Conservation (phyloP, 2,888 invertebrate genomes). For the Heliconius aoede region DNA sequence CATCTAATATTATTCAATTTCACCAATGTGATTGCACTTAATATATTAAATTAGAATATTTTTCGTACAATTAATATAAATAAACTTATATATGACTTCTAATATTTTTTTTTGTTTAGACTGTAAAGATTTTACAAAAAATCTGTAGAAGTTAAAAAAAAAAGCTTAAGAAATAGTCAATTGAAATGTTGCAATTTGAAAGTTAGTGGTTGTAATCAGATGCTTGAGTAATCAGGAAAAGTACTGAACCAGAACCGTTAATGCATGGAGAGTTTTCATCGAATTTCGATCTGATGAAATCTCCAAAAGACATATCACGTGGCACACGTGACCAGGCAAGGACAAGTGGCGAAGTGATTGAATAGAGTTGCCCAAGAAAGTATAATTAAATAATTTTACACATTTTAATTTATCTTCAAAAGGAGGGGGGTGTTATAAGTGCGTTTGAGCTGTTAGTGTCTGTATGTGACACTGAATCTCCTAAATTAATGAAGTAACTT, state of each 20-base stretch:
- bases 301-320: slow-evolving; percentile 37
- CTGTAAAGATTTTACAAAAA: background rate
- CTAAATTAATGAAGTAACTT: no score
- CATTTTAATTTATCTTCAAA: background rate
- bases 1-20: no score
- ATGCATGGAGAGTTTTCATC: slow-evolving; percentile 28
- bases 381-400: background rate
- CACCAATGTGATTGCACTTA: no score
- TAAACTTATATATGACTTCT: background rate
- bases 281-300: slow-evolving; percentile 39
- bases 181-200: slow-evolving; percentile 6
- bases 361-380: slow-evolving; percentile 15
- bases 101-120: background rate
- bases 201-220: slow-evolving; percentile 24
- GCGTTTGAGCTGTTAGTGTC: no score
- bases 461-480: no score
- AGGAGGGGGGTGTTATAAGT: no score
- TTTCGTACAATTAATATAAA: background rate
- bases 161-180: background rate
- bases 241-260: slow-evolving; percentile 36
- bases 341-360: slow-evolving; percentile 30
- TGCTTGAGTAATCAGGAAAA: slow-evolving; percentile 23
- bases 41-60: background rate
- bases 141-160: background rate
- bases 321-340: slow-evolving; percentile 43